These are phyloP conservation scores for Seriola rivoliana DNA, from an alignment of 2,113 vertebrate genomes.

Conservation along the genomic window DNA sequence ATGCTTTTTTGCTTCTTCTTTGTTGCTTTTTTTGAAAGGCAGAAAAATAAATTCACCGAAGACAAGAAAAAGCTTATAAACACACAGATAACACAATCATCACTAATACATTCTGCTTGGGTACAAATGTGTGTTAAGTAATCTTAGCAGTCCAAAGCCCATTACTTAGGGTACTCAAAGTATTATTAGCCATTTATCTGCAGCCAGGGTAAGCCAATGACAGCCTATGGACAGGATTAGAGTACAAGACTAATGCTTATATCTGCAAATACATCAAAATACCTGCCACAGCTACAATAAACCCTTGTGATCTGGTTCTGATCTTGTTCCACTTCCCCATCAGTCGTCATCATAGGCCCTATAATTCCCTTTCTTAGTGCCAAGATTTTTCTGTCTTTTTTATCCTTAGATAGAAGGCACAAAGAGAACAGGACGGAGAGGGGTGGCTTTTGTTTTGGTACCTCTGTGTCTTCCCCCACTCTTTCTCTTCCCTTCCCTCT, in stretches of 20 bases:
- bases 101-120: conserved; percentile 8
- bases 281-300: conserved; percentile 70
- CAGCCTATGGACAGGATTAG: conserved; percentile 74
- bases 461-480: conserved; percentile 73
- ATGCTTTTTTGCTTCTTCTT: conserved; percentile 14
- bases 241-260: conserved; percentile 60
- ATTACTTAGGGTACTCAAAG: conserved; percentile 49
- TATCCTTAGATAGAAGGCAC: conserved; percentile 66
- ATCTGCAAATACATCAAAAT: conserved; percentile 78
- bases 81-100: conserved; percentile 11
- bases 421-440: conserved; percentile 82
- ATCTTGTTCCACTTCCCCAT: conserved; percentile 78
- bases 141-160: conserved; percentile 45
- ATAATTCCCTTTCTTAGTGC: conserved; percentile 76
- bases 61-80: conserved; percentile 18
- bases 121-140: conserved; percentile 40
- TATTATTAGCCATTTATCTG: conserved; percentile 66
- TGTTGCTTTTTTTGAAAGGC: conserved; percentile 18
- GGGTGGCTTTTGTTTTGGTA: conserved; percentile 85
- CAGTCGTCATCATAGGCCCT: conserved; percentile 73
- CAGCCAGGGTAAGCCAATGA: conserved; percentile 37
- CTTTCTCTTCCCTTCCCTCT: conserved; percentile 72
- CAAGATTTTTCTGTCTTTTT: conserved; percentile 60
- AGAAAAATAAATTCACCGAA: conserved; percentile 38
- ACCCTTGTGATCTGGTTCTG: conserved; percentile 77